These are phyloP conservation scores for Brachypodius melanocephalos DNA, from an alignment of 2,113 vertebrate species.

Conservation along the genomic window DNA sequence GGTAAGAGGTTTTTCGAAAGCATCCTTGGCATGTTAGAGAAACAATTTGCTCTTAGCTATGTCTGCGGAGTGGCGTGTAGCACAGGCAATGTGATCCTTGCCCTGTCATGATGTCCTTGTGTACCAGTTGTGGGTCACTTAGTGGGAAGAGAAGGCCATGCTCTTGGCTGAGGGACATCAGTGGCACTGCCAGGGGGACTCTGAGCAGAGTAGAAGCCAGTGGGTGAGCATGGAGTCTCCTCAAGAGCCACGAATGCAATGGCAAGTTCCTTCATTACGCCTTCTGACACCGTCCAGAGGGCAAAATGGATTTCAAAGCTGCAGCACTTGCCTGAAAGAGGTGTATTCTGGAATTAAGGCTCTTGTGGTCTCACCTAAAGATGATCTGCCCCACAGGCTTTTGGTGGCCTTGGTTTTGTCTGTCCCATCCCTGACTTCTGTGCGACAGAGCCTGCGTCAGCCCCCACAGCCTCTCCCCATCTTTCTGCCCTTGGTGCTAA, in stretches of 20 bases:
- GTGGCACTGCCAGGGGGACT: neutral
- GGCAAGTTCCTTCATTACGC: neutral
- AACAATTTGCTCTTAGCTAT: neutral
- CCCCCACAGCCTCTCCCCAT: neutral
- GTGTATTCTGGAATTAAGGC: neutral
- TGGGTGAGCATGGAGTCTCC: neutral
- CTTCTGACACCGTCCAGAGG: neutral
- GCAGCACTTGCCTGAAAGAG: neutral
- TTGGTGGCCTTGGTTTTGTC: neutral
- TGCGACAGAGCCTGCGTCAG: fast-evolving
- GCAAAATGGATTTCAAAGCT: neutral
- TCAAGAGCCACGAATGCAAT: neutral
- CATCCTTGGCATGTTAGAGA: neutral
- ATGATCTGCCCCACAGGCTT: neutral
- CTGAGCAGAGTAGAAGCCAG: neutral
- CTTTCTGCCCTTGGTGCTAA: neutral
- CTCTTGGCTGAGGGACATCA: neutral
- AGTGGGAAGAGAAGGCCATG: fast-evolving
- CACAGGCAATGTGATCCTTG: fast-evolving
- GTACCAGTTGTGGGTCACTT: neutral
- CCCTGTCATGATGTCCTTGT: neutral
- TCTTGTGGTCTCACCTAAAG: neutral
- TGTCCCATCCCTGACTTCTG: neutral
- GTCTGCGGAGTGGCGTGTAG: neutral
- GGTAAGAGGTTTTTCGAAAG: neutral